Evolutionary conservation across 2,888 invertebrate genomes (phyloP), one percentile per base, ranked within the genome.

Genomic region (Helobdella robusta): DNA sequence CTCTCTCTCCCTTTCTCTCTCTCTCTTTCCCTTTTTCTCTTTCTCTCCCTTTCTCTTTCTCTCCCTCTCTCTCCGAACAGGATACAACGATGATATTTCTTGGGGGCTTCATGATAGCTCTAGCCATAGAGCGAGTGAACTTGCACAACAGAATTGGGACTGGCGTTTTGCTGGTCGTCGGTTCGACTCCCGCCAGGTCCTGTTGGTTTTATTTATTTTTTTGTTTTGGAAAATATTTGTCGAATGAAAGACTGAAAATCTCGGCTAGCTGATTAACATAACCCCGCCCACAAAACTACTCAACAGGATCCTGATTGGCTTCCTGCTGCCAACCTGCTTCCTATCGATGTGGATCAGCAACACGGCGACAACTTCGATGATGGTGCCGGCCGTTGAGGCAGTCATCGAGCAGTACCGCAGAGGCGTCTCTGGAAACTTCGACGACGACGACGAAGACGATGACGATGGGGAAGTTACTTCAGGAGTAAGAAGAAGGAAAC

Each of bases 301-400:
- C n/a, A 23, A 32, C 34, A 76, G 76, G 76, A 80, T 91, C 65
- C 88, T 90, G 79, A 84, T 91, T 74, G 91, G 91, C 0, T 82
- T 92, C 54, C 87, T 91, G 74, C 83, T 86, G 68, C 90, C 90
- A n/a, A 90, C 91, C 0, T 91, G 90, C 89, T 89, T 91, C 74
- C 85, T 93, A 71, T 91, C 91, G 0, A 92, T 93, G 91, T 93
- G 92, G 92, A 91, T 93, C 72, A 91, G 90, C 6, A 93, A 93
- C 77, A 92, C 92, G 0, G 92, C 92, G 0, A 90, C 77, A 4
- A 74, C 77, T 1, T 74, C 77, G 52, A 77, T 77, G 76, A 76
- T 78, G 77, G 69, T 78, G 0, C 77, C 78, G 0, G 75, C 77
- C 20, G 74, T 74, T 0, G 72, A 76, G 60, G 76, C 77, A 18